Evolutionary conservation across 2,888 invertebrate genomes (phyloP).

Genomic region (Tipula helvola): DNA sequence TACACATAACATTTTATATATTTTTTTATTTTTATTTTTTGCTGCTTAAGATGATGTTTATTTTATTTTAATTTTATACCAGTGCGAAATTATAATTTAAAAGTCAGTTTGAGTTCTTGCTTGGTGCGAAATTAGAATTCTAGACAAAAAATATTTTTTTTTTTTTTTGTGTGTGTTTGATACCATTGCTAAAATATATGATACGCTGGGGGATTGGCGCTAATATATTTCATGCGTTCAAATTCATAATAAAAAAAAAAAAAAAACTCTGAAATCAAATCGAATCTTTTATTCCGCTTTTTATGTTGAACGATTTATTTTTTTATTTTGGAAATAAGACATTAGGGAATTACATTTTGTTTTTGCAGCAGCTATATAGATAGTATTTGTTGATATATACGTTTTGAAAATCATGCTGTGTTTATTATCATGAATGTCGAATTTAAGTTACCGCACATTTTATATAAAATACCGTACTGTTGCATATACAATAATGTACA

Average conservation of each 20-base stretch:
- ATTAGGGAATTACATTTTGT: background rate
- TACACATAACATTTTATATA: background rate
- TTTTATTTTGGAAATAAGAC: background rate
- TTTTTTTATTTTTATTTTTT: too few species aligned
- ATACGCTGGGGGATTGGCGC: background rate
- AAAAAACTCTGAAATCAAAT: background rate
- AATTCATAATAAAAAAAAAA: background rate
- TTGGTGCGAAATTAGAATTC: background rate
- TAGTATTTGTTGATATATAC: background rate
- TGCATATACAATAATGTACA: background rate
- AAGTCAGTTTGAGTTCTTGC: background rate
- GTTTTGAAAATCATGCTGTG: background rate
- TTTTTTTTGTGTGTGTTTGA: background rate
- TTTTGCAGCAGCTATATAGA: background rate
- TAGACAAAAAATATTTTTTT: background rate
- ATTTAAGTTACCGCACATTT: background rate
- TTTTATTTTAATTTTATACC: conserved; percentile 4
- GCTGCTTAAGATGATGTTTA: background rate
- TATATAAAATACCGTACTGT: background rate
- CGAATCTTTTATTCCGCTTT: conserved; percentile 4
- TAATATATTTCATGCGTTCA: conserved; percentile 4
- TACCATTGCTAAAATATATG: background rate
- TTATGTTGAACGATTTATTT: background rate
- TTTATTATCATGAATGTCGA: background rate
- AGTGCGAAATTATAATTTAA: background rate